phyloP scores from a whole-genome alignment of 2,888 invertebrate species.

The Lepidocyrtinus sp. region DNA sequence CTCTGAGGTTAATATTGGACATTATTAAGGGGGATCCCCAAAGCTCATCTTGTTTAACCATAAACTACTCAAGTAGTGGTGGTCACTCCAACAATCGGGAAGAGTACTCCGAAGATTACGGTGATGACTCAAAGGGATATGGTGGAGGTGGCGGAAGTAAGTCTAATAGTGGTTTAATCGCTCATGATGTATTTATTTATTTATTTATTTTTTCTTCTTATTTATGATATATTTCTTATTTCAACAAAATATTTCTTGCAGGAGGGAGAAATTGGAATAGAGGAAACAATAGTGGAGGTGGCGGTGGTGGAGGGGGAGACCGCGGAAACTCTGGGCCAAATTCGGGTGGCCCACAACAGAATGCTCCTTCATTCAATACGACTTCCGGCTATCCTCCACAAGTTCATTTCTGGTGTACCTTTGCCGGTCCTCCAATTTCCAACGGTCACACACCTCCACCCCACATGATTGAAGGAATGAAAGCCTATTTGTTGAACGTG shows the following conservation, averaged over 20 bases:
- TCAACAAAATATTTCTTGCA: conserved; percentile 28
- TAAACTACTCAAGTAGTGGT: conserved; percentile 67
- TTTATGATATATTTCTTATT: not conserved
- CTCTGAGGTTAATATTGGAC: conserved; percentile 67
- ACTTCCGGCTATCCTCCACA: conserved; percentile 69
- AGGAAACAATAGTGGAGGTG: conserved; percentile 44
- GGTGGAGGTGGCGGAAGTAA: conserved; percentile 62
- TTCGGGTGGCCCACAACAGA: conserved; percentile 55
- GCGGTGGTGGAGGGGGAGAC: conserved; percentile 58
- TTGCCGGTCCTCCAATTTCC: conserved; percentile 69
- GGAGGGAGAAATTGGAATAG: conserved; percentile 54
- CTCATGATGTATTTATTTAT: not conserved
- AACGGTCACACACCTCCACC: conserved; percentile 70
- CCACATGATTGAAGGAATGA: conserved; percentile 70
- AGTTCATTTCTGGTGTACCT: conserved; percentile 70
- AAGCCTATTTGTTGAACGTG: conserved; percentile 67
- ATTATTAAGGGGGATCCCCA: conserved; percentile 69
- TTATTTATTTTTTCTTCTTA: conserved; percentile 7
- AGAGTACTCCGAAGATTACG: conserved; percentile 66
- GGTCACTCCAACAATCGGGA: conserved; percentile 60
- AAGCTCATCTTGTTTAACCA: conserved; percentile 69
- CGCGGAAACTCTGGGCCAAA: conserved; percentile 57
- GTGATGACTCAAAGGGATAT: conserved; percentile 65
- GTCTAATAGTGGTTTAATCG: conserved; percentile 13
- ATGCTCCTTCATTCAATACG: conserved; percentile 62